A percentile compares a stretch with the other conserved stretches of the same genome.
Conservation (phyloP, 2,113 vertebrate species). For the Columbina picui region DNA sequence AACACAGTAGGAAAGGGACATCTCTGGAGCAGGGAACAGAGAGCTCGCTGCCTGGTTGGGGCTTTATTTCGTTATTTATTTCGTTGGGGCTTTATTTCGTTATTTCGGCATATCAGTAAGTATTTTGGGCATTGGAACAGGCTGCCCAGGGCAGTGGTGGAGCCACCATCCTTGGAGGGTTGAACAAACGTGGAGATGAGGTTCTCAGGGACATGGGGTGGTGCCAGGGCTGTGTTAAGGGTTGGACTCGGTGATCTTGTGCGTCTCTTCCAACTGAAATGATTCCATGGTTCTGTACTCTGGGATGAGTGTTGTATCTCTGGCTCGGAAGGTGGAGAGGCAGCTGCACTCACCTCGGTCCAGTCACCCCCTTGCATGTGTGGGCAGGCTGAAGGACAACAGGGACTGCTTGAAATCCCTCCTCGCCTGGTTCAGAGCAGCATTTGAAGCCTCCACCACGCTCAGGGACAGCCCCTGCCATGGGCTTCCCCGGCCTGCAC, state of each 20-base stretch:
- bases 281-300: too few relatives aligned
- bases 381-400: neutral
- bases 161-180: too few relatives aligned
- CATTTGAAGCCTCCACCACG: neutral
- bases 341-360: neutral
- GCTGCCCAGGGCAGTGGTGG: too few relatives aligned
- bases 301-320: neutral
- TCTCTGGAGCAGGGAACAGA: neutral
- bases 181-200: too few relatives aligned
- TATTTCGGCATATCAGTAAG: neutral
- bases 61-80: neutral
- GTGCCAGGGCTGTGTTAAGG: too few relatives aligned
- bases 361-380: neutral
- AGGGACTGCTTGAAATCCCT: neutral
- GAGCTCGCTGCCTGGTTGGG: accelerated
- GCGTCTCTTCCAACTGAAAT: too few relatives aligned
- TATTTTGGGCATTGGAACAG: too few relatives aligned
- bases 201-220: too few relatives aligned
- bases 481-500: neutral
- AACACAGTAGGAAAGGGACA: neutral
- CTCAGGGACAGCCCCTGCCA: neutral
- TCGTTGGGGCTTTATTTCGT: too few relatives aligned
- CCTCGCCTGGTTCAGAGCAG: neutral
- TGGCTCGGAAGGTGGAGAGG: neutral
- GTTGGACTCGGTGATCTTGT: too few relatives aligned